Base-by-base conservation (phyloP, 2,888 invertebrate species). In the Amphipoea oculea region DNA sequence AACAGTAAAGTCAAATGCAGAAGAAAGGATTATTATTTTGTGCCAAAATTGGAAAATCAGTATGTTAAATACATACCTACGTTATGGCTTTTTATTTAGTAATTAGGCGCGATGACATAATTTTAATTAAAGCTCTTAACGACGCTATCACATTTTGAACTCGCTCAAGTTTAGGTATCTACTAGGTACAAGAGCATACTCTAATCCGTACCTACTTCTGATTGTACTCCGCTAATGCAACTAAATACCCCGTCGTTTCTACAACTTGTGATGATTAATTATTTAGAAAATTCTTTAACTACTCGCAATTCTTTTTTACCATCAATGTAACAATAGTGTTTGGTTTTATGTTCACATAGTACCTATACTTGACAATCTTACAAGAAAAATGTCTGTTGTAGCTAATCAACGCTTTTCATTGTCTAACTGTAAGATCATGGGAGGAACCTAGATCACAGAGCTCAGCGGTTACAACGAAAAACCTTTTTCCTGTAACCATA, bases 391-490 rank as follows among this genome's bases (percentile, higher is more conserved):
- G 36, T 68, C 78, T 74, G 40, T 63, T 70, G 36, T 36, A 36
- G 3, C 17, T 74, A 60, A 76, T 69, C 12, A 80, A 73, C 68
- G 51, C 62, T 73, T 62, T 65, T 66, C 54, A 82, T 87, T 89
- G 82, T 84, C 40, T 74, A 48, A 54, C 54, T 66, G 73, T 79
- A 74, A 79, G 51, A 86, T 76, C 87, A 89, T 89, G 89, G 69
- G 89, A 90, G 62, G 66, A 80, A 80, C 69, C 76, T 78, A 88
- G 81, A 84, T 88, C 67, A 54, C 20, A 75, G 54, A 74, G 48
- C 29, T 71, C 20, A 42, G 29, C 2, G 5, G 20, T 17, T 45
- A 72, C 23, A 60, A 36, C 36, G 40, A 81, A 42, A 71, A 71
- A 67, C 14, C 23, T 75, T 75, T 69, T 68, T 69, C 42, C 40